These are phyloP conservation scores for Spea bombifrons DNA, from an alignment of 2,113 vertebrate genomes.

Conservation along the genomic window DNA sequence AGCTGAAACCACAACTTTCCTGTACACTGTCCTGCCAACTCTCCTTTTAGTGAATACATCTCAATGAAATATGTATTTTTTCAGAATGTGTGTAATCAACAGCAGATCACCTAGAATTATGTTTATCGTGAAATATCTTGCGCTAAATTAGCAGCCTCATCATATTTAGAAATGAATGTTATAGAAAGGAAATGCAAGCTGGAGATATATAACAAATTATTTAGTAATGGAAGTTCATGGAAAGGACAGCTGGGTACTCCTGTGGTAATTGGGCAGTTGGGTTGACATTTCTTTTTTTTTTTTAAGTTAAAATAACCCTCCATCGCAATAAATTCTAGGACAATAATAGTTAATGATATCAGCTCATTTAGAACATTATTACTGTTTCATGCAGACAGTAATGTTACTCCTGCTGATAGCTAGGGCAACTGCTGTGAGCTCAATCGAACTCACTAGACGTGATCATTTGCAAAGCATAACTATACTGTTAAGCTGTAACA, in stretches of 20 bases:
- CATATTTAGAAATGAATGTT: no score
- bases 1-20: no score
- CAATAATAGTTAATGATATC: constrained; percentile 46
- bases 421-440: constrained; percentile 37
- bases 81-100: no score
- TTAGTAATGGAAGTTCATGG: constrained; percentile 30
- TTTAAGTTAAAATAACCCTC: constrained; percentile 36
- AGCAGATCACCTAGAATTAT: no score
- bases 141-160: no score
- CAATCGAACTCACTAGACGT: constrained; percentile 35
- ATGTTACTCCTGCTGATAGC: constrained; percentile 43
- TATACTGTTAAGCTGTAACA: neutral
- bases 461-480: constrained; percentile 36
- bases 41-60: no score
- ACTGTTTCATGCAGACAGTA: constrained; percentile 36
- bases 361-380: constrained; percentile 43
- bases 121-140: no score
- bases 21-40: no score
- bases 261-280: constrained; percentile 12
- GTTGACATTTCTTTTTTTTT: constrained; percentile 10
- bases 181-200: no score
- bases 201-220: constrained; percentile 16
- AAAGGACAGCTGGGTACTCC: constrained; percentile 29
- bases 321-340: constrained; percentile 37
- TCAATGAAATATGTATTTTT: no score